phyloP scores from a whole-genome alignment of 2,113 vertebrate species.

The Dascyllus trimaculatus region DNA sequence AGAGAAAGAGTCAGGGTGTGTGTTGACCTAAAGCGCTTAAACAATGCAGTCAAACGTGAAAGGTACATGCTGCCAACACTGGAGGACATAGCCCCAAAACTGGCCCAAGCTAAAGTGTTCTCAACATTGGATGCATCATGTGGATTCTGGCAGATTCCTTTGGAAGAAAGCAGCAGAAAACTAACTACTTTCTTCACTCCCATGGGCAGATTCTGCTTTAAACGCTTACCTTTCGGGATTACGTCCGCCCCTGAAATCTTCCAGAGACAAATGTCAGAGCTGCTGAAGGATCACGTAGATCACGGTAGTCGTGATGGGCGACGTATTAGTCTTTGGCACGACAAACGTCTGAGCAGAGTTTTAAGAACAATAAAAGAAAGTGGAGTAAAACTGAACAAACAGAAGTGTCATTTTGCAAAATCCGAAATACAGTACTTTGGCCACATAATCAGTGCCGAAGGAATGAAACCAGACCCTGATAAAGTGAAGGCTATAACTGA shows the following conservation, averaged over 20 bases:
- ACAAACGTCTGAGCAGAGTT: too few relatives aligned
- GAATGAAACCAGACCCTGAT: background rate
- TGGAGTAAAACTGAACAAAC: too few relatives aligned
- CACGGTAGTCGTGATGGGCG: background rate
- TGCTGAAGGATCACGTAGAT: background rate
- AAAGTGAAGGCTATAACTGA: background rate
- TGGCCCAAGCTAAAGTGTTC: background rate
- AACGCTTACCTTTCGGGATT: background rate
- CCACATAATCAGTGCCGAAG: background rate
- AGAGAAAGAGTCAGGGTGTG: too few relatives aligned
- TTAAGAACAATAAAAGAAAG: too few relatives aligned
- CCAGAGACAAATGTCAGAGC: background rate
- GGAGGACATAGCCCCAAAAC: too few relatives aligned
- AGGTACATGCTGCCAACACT: too few relatives aligned
- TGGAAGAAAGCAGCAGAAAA: background rate
- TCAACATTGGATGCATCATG: background rate
- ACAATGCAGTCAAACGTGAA: too few relatives aligned
- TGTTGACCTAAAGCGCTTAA: too few relatives aligned
- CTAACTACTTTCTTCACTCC: background rate
- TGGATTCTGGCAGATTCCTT: background rate
- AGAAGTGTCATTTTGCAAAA: too few relatives aligned
- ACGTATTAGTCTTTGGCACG: background rate
- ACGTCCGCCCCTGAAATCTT: conserved; percentile 4
- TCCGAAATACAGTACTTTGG: too few relatives aligned
- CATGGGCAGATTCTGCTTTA: background rate